Evolutionary conservation across 2,113 vertebrate genomes (phyloP), one percentile per base, ranked within the genome.

Genomic region (Mirounga angustirostris): DNA sequence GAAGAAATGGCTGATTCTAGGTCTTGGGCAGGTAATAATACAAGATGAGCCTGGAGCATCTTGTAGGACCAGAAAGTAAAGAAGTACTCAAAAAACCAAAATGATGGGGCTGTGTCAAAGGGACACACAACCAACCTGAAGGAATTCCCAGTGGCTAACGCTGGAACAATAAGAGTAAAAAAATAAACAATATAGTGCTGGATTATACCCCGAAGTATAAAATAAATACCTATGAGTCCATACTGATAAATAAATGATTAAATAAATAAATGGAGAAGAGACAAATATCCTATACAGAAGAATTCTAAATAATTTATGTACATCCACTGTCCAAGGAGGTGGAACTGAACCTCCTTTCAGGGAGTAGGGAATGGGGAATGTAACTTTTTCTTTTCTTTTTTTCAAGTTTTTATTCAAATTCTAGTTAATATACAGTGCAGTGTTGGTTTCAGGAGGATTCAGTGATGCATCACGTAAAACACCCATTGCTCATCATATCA

Each of bases 251-350:
- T 89, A 36, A 86, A 79, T 56, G 19, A 67, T 33, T 89, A 50
- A 69, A 61, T 63, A 56, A 65, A 63, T 61, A 88, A 84, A 73
- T 74, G 30, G 8, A 86, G 8, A 93, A 43, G 19, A 91, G 43
- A 74, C 11, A 76, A 28, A 40, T 81, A 7, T 92, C 50, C 67
- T 33, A 59, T 52, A 43, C 40, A 89, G 16, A n/a, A 95, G n/a
- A 94, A 76, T 94, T 63, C 46, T 9, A 82, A 91, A n/a, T 93
- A 69, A 87, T 92, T 61, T 87, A 76, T 92, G 15, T 95, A 4
- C 16, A 26, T 58, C 36, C 22, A 50, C 18, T 6, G 2, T 5
- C 43, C 50, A 24, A 50, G 18, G 36, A 71, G 28, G 52, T 92
- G 13, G 56, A 65, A 14, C n/a, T 6, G 43, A 85, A 61, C 28